Evolutionary conservation across 1,140 invertebrate genomes (phyloP).

Genomic region (Pogonomyrmex californicus): DNA sequence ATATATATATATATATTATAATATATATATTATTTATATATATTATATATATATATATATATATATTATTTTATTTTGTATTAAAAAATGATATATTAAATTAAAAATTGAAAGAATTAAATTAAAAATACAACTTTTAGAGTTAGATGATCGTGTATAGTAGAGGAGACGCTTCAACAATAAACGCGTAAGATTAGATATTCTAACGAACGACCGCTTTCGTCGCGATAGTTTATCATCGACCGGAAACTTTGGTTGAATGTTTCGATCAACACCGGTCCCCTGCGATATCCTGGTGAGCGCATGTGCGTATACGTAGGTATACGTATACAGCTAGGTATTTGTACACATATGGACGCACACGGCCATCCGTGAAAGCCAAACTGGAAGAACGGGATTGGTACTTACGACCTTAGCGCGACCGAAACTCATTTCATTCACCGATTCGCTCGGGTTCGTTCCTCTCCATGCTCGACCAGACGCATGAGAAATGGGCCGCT

Average conservation of each 20-base stretch:
- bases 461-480: conserved; percentile 52
- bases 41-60: neutral
- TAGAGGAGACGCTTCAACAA: neutral
- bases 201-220: conserved; percentile 57
- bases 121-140: neutral
- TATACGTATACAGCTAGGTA: neutral
- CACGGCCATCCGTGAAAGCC: conserved; percentile 10
- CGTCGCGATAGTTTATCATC: conserved; percentile 66
- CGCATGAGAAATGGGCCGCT: conserved; percentile 67
- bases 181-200: conserved; percentile 29
- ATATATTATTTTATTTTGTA: neutral
- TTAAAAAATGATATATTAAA: conserved; percentile 1
- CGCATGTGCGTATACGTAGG: neutral
- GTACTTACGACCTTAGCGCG: conserved; percentile 72
- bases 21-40: too few species aligned
- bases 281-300: neutral
- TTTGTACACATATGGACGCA: neutral
- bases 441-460: conserved; percentile 64
- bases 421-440: conserved; percentile 76
- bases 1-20: neutral
- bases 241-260: conserved; percentile 52
- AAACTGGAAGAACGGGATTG: conserved; percentile 77
- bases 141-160: neutral
- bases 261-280: conserved; percentile 31
- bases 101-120: neutral